Evolutionary conservation across 2,797 vertebrate species (phyloP), one percentile per base, ranked within the genome.

Genomic region (Australoheros facetus): DNA sequence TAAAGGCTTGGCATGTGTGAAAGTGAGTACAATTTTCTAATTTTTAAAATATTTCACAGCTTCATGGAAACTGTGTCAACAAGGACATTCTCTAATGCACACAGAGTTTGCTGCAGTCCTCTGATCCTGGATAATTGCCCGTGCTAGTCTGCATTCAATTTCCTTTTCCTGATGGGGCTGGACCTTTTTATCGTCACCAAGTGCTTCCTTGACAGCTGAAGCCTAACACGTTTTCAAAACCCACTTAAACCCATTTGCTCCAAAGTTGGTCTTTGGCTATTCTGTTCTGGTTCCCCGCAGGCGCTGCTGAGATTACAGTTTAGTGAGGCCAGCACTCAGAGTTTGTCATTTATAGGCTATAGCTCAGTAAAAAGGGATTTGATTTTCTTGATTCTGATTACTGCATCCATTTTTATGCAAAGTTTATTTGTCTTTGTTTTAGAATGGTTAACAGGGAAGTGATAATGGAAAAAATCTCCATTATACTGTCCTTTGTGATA

Each of bases 111-210:
- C 79, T 85, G 88, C 74, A 88, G 88, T 87, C 86, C 87, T 92
- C 84, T 85, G 88, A 92, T 91, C 75, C 75, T 86, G 86, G 89
- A 87, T 82, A 76, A 75, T 75, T 85, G 82, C 79, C 77, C 32
- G 45, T 7, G n/a, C 79, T 79, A 54, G 87, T 87, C 91, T 93
- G 90, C 73, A 77, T 89, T 91, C 84, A 86, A 90, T 93, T 93
- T 92, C 88, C 88, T 62, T 81, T 92, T 92, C 88, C 87, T 80
- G 89, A 75, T 73, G 30, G 2, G 54, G 48, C 77, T 81, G 75
- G 83, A 89, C 82, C 80, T 78, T 37, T 78, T 76, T 84, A 48
- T 73, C 80, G 75, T 82, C 79, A 66, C 85, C 58, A 66, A 85
- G 79, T 75, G 71, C 78, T 76, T 88, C 79, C 76, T 51, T 73